Base-by-base conservation (phyloP, 2,888 invertebrate genomes). In the Aricia artaxerxes region DNA sequence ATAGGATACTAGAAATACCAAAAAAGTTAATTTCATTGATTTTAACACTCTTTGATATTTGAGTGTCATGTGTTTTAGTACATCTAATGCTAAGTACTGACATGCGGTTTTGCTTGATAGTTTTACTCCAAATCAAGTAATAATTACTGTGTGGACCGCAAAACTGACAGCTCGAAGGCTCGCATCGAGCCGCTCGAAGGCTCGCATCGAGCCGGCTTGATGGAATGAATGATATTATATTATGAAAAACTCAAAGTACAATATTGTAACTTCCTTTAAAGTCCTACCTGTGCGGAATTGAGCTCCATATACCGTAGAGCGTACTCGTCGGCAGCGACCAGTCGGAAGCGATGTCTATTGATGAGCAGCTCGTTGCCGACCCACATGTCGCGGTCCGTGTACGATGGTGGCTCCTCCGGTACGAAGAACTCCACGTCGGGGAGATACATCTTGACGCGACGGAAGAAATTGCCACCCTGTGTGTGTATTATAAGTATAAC, bases 261-360 rank as follows among this genome's bases (percentile, higher is more conserved):
- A 24, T 24, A 24, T 24, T 24, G 24, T 24, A 24, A 24, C 24
- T 24, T 24, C 24, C 24, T 24, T 44, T 2, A 49, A 4, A 78
- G 13, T 79, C 81, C 80, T 86, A 97, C 98, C 95, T 97, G 95
- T 80, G 95, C 91, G 79, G 96, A 93, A 89, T 98, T 95, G 7
- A 96, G 87, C 89, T 99, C 98, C 98, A 98, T 97, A 86, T 97
- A 98, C 73, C 97, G 95, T 78, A 98, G 90, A 0, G 98, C 97
- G 86, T 97, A 99, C 86, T 97, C 97, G 88, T 99, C 99, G 1
- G 98, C 98, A 1, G 96, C 96, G 1, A 96, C 94, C 53, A 99
- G 94, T 77, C 97, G 92, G 88, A 99, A 99, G 76, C 96, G 90
- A 86, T 97, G 98, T 83, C 96, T 96, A 87, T 97, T 97, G 31